Base-by-base conservation (phyloP, 2,797 vertebrate species). In the Acridotheres tristis region DNA sequence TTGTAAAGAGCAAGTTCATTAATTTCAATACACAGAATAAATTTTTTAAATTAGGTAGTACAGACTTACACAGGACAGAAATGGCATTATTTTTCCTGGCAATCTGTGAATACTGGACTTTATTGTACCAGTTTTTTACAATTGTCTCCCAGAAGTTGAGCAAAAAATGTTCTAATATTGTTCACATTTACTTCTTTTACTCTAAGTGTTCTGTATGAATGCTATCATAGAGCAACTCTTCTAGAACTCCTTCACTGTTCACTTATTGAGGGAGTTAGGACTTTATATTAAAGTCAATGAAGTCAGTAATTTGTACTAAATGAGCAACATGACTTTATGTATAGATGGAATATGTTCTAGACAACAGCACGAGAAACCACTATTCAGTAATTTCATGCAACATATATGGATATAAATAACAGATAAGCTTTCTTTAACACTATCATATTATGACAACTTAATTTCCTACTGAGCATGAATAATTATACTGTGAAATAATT, bases 381-480 rank as follows among this genome's bases (percentile, higher is more conserved):
- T 67, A 3, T 75, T 72, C 86, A 22, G 48, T 93, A 89, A 96
- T 96, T 97, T 95, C 95, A 84, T 95, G 82, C 72, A 92, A 92
- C 91, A 91, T 95, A 91, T 90, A 88, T 96, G 96, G 93, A 92
- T 17, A 9, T 85, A 96, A 95, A 96, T 97, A 88, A 91, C 51
- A 97, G 85, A 94, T 87, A 79, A n/a, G 63, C 66, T 97, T 98
- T 97, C 97, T 97, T 98, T 98, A 97, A 97, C 76, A 83, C 85
- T 84, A 96, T 97, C 97, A 96, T 97, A 85, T 96, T 96, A 91
- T 97, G 97, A 97, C 96, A 97, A 96, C 97, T 98, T 98, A 97
- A 98, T 98, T 98, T 98, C 90, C 89, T 93, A 85, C 93, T 90
- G 91, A 97, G 84, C 94, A 96, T 95, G 97, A 97, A 96, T 98